These are phyloP conservation scores for Pectinophora gossypiella DNA, from an alignment of 1,140 invertebrate species.

Conservation along the genomic window DNA sequence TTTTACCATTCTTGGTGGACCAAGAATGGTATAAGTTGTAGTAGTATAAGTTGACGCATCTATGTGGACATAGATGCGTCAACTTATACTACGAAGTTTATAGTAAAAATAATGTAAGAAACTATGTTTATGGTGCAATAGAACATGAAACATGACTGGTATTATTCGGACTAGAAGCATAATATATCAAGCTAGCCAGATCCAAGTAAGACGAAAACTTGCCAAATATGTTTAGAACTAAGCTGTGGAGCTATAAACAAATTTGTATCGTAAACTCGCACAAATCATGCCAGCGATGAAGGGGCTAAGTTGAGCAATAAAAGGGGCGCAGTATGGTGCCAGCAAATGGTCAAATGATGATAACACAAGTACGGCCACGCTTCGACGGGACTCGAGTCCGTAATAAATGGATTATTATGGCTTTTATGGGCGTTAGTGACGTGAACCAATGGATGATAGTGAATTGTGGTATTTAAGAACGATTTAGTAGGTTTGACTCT, in stretches of 20 bases:
- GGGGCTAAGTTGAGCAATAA: slow-evolving; percentile 36
- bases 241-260: slow-evolving; percentile 12
- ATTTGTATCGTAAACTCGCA: slow-evolving; percentile 30
- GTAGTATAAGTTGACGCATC: no score
- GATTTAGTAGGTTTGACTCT: no score
- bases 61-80: no score
- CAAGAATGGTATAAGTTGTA: no score
- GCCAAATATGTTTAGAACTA: slow-evolving; percentile 15
- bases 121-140: no score
- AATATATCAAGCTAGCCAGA: not conserved
- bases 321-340: slow-evolving; percentile 31
- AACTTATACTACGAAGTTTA: no score
- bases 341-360: slow-evolving; percentile 34
- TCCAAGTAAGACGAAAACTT: slow-evolving; percentile 6
- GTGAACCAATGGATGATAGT: not conserved
- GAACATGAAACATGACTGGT: no score
- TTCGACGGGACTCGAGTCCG: not conserved
- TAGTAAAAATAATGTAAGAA: no score
- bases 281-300: slow-evolving; percentile 30
- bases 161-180: not conserved
- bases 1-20: no score
- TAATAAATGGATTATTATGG: not conserved
- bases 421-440: not conserved
- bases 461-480: no score
- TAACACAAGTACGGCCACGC: slow-evolving; percentile 17